Base-by-base conservation (phyloP, 2,888 invertebrate species). In the Venusia cambrica region DNA sequence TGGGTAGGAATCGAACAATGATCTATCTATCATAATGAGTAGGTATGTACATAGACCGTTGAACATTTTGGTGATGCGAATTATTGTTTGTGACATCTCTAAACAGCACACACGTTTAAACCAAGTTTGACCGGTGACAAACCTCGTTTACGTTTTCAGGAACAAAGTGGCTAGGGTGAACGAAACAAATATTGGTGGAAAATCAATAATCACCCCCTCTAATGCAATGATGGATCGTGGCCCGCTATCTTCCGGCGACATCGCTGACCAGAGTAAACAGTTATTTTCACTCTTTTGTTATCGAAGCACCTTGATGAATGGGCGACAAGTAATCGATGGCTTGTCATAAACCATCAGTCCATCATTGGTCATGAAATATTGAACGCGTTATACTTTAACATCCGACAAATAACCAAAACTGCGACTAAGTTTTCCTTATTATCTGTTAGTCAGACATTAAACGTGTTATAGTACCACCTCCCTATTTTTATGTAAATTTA, bases 161-260 rank as follows among this genome's bases (percentile, higher is more conserved):
- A 38, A 36, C 38, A 24, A 35, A 38, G 36, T 41, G 33, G 14
- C 7, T 26, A 9, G 38, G 40, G 31, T 26, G 28, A 24, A 32
- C 52, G 17, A 37, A 47, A 58, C 49, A 55, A 67, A 68, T 67
- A 65, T 64, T 64, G 62, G 60, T 63, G 51, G 32, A 70, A 77
- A 80, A 81, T 81, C 80, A 74, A 81, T 81, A 76, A 62, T 60
- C 59, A 42, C 62, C 75, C 78, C 77, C 75, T 63, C 65, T 77
- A 79, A 76, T 77, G 65, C 73, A 73, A 69, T 83, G 83, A 83
- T 78, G 74, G 79, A 83, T 81, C 60, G 70, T 48, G 45, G 45
- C 42, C 43, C 66, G 69, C 72, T 83, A 81, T 80, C 83, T 76
- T 60, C 51, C 52, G 53, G 64, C 62, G 74, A 75, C 78, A 79